Base-by-base conservation (phyloP, 2,797 vertebrate genomes). In the Sebastes variabilis region DNA sequence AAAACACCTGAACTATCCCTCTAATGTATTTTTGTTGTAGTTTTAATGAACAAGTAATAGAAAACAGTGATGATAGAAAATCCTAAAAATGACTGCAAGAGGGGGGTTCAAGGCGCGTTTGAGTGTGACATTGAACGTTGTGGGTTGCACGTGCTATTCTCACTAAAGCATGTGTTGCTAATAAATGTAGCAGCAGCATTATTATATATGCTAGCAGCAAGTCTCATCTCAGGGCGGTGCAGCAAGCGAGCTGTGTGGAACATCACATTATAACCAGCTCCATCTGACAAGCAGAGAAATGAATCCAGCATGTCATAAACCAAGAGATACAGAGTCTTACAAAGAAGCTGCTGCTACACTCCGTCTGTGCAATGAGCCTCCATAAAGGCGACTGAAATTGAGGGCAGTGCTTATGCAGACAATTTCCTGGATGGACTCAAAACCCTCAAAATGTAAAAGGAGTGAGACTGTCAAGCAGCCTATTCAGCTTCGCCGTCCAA, bases 331-430 rank as follows among this genome's bases (percentile, higher is more conserved):
- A 46, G 76, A 77, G 61, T 72, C 52, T 72, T 24, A 87, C 67
- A 91, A 88, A 89, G 77, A 62, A 86, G 83, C 75, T 67, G 80
- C 70, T 54, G 83, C 83, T 60, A 1, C 68, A 34, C 83, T 84
- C 55, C 61, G 65, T 89, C 80, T 84, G 73, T 75, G 80, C 81
- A 86, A 75, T 34, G 54, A 6, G 66, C 67, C 75, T 87, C 77
- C 72, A 85, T 83, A 87, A 87, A 91, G 72, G 36, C 25, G 38
- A 42, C 73, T 82, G 88, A 87, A 87, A 93, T 79, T 90, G 84
- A 87, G 79, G 87, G 85, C 79, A 66, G 77, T 72, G 79, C 81
- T 87, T 80, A 71, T 72, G 82, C 64, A 77, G 74, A 86, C 82
- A 85, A 83, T 83, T 69, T 89, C 87, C 77, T 77, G 86, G 78